Evolutionary conservation across 92 coral and sea anemone species (phyloP).

Genomic region (Scolanthus callimorphus): DNA sequence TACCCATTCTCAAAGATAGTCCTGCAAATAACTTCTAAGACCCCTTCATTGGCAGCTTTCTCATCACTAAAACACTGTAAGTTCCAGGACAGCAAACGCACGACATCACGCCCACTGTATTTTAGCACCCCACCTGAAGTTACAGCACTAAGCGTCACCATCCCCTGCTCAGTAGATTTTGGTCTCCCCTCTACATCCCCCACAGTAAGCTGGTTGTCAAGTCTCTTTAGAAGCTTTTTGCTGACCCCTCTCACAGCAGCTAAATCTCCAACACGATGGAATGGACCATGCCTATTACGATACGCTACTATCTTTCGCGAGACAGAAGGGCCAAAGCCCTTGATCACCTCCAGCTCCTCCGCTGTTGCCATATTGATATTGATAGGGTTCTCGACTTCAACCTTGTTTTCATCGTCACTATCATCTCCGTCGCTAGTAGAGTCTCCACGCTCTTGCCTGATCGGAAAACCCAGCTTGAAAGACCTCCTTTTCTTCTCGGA

Average conservation of each 20-base stretch:
- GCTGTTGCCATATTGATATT: slow-evolving; percentile 47
- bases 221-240: slow-evolving; percentile 24
- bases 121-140: not conserved
- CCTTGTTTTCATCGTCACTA: no score
- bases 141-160: not conserved
- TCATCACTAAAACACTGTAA: slow-evolving; percentile 67
- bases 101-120: slow-evolving; percentile 40
- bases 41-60: slow-evolving; percentile 78
- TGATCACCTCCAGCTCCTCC: slow-evolving; percentile 38
- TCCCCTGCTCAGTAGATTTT: not conserved
- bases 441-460: not conserved
- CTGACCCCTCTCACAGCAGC: slow-evolving; percentile 56
- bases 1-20: slow-evolving; percentile 89
- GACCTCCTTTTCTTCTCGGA: not conserved
- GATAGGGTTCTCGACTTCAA: slow-evolving; percentile 19
- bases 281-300: slow-evolving; percentile 55
- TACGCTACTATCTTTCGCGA: slow-evolving; percentile 52
- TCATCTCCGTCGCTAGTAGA: not conserved
- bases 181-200: not conserved
- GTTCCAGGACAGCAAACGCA: slow-evolving; percentile 79
- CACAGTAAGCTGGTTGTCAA: slow-evolving; percentile 15
- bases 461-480: not conserved
- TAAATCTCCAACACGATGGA: slow-evolving; percentile 37
- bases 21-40: slow-evolving; percentile 72
- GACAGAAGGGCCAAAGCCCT: slow-evolving; percentile 61